Base-by-base conservation (phyloP, 2,113 vertebrate species). In the Oreochromis spilurus region DNA sequence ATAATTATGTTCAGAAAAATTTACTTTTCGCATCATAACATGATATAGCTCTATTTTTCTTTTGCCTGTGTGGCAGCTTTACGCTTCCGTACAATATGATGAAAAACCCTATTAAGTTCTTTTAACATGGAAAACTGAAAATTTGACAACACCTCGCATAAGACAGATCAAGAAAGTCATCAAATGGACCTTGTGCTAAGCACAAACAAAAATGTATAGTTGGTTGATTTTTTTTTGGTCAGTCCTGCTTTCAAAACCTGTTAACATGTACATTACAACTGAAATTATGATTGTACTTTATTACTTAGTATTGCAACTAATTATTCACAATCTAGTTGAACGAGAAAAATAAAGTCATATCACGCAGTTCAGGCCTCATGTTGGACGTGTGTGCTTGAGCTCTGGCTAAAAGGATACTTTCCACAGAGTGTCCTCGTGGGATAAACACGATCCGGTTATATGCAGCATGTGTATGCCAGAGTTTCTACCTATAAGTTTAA, bases 341-440 rank as follows among this genome's bases (percentile, higher is more conserved):
- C 4, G 2, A 86, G 48, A 60, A 83, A 36, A 84, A 86, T 52
- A 45, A 80, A 38, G 12, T 29, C 4, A 2, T 24, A 67, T 77
- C 4, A 93, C 26, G 38, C 90, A 36, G 87, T 88, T 92, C 89
- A 77, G 34, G 40, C 31, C 53, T 87, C 52, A 82, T 58, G 40
- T 54, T n/a, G 31, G 34, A 62, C 34, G 50, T 60, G 34, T 10
- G 43, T 57, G 70, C 86, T 55, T 60, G 72, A 48, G 81, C 62
- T 81, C 50, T 53, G 60, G 77, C 83, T 87, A 16, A 60, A 88
- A 34, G 8, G 70, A 86, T 55, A 19, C 60, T 82, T 72, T 40
- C 43, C 86, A 78, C 31, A 60, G 26, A 72, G 38, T 40, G 77
- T 88, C 67, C 43, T 75, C 50, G 70, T 36, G 72, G 40, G 82